Evolutionary conservation across 2,113 vertebrate genomes (phyloP).

Genomic region (Oryzias woworae): DNA sequence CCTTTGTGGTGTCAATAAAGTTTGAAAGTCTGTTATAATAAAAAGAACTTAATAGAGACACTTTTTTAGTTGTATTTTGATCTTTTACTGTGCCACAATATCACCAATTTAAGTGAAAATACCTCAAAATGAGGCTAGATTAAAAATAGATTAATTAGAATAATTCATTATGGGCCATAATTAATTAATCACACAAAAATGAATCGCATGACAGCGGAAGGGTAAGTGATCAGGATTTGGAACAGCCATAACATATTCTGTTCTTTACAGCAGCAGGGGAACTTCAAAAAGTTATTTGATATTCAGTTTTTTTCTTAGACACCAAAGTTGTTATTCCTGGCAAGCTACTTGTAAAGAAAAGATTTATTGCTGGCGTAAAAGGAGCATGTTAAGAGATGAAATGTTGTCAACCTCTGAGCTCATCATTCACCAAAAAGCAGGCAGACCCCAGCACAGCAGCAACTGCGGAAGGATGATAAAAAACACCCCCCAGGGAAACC

Average conservation of each 20-base stretch:
- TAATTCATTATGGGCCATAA: too few relatives aligned
- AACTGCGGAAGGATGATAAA: constrained; percentile 36
- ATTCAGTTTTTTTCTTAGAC: constrained; percentile 9
- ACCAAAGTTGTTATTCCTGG: background rate
- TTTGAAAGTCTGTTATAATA: too few relatives aligned
- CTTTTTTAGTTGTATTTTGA: too few relatives aligned
- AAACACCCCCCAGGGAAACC: constrained; percentile 19
- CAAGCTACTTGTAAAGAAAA: background rate
- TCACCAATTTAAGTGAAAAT: too few relatives aligned
- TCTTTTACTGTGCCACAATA: too few relatives aligned
- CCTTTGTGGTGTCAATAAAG: too few relatives aligned
- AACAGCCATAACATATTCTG: background rate
- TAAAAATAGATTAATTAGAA: too few relatives aligned
- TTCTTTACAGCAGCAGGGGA: constrained; percentile 2
- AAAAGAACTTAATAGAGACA: too few relatives aligned
- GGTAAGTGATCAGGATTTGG: background rate
- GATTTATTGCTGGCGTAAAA: constrained; percentile 16
- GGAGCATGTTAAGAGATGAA: constrained; percentile 15
- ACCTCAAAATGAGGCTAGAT: too few relatives aligned
- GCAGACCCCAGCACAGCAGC: constrained; percentile 17
- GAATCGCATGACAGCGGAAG: too few relatives aligned
- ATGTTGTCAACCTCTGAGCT: constrained; percentile 22
- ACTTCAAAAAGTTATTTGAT: background rate
- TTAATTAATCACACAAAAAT: too few relatives aligned
- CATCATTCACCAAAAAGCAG: constrained; percentile 16